A percentile compares a stretch with the other conserved stretches of the same genome.
Conservation (phyloP, 2,888 invertebrate genomes). For the Chrysodeixis includens region DNA sequence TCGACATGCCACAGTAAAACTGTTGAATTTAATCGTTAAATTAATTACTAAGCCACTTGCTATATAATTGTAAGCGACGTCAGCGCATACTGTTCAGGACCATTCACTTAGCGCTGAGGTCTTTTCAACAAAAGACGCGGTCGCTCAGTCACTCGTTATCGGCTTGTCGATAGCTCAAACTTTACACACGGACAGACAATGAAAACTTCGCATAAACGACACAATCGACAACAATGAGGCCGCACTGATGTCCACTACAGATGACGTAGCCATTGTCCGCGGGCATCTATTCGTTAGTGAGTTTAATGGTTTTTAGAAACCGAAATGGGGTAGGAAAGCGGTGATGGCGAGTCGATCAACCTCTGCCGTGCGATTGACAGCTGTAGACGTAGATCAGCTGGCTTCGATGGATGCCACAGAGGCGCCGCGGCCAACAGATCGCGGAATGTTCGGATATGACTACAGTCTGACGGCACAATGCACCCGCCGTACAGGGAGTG, state of each 20-base stretch:
- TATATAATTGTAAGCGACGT: constrained; percentile 7
- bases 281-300: constrained; percentile 62
- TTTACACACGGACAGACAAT: constrained; percentile 81
- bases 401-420: background rate
- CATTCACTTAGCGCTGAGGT: constrained; percentile 70
- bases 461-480: constrained; percentile 17
- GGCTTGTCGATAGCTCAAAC: constrained; percentile 83
- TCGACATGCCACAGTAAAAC: too few relatives aligned
- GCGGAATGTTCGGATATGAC: background rate
- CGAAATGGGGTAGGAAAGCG: constrained; percentile 44
- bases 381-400: too few relatives aligned
- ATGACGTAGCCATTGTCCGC: constrained; percentile 69
- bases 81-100: constrained; percentile 58
- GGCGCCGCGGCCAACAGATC: background rate
- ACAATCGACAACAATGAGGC: constrained; percentile 75
- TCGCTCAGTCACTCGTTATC: constrained; percentile 75
- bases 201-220: constrained; percentile 80
- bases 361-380: background rate
- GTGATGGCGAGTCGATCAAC: background rate
- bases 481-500: constrained; percentile 29
- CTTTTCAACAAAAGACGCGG: constrained; percentile 74
- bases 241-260: constrained; percentile 72
- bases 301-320: constrained; percentile 61
- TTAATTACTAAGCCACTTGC: constrained; percentile 7
- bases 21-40: constrained; percentile 4